Evolutionary conservation across 2,888 invertebrate genomes (phyloP).

Genomic region (Acleris emargana): DNA sequence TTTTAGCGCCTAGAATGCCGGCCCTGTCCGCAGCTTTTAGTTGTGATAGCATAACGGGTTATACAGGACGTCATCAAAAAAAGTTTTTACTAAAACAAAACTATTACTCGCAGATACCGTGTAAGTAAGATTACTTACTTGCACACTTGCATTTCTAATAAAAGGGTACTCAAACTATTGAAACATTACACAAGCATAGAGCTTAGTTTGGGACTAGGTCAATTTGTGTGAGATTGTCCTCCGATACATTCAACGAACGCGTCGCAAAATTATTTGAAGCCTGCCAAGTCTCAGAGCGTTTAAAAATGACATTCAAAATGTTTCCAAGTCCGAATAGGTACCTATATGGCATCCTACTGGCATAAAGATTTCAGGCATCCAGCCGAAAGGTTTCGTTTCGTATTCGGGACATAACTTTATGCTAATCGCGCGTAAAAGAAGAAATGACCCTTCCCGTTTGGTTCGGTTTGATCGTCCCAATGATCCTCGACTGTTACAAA

Average conservation of each 20-base stretch:
- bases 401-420: constrained; percentile 23
- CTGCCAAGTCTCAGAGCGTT: neutral
- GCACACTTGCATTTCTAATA: neutral
- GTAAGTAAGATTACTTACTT: neutral
- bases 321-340: constrained; percentile 11
- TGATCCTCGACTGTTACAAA: constrained; percentile 10
- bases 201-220: too few relatives aligned
- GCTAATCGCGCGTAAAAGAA: constrained; percentile 25
- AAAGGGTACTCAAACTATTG: neutral
- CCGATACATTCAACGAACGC: neutral
- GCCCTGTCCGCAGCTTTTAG: too few relatives aligned
- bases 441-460: constrained; percentile 22
- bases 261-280: neutral
- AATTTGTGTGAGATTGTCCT: too few relatives aligned
- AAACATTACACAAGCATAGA: neutral
- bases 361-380: constrained; percentile 4
- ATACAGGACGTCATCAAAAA: too few relatives aligned
- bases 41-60: too few relatives aligned
- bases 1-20: too few relatives aligned
- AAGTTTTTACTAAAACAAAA: neutral
- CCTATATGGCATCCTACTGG: too few relatives aligned
- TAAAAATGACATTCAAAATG: neutral
- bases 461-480: constrained; percentile 11
- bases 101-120: neutral
- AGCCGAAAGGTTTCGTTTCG: constrained; percentile 12